These are phyloP conservation scores for Thalassarche chlororhynchos DNA, from an alignment of 2,113 vertebrate species.

Conservation along the genomic window DNA sequence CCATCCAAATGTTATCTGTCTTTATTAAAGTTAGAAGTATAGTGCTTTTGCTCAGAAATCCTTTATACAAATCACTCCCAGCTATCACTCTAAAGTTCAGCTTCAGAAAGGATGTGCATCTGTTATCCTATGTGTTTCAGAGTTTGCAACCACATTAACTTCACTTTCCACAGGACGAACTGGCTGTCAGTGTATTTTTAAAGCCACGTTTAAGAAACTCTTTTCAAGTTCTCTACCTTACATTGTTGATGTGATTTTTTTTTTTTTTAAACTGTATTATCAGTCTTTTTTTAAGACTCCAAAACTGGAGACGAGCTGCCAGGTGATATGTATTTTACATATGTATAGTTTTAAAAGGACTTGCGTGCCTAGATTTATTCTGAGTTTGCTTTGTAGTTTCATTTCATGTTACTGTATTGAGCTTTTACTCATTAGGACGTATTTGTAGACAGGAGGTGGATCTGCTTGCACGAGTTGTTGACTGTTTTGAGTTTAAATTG, in stretches of 20 bases:
- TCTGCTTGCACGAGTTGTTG: neutral
- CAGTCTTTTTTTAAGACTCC: neutral
- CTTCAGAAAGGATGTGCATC: neutral
- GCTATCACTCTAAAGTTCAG: neutral
- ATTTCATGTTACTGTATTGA: neutral
- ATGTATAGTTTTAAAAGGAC: neutral
- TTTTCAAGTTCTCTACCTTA: neutral
- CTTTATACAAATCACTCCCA: neutral
- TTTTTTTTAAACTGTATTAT: neutral
- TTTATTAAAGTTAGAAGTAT: neutral
- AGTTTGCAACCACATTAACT: neutral
- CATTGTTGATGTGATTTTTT: neutral
- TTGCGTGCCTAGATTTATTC: neutral
- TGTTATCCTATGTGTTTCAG: neutral
- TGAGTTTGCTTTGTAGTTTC: neutral
- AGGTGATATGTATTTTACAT: neutral
- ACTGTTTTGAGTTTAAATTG: neutral
- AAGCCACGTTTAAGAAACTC: neutral
- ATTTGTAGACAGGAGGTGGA: neutral
- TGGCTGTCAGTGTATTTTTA: neutral
- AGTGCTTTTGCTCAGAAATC: neutral
- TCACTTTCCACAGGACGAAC: neutral
- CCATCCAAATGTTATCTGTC: neutral
- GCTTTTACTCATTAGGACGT: neutral
- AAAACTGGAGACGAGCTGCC: neutral